Base-by-base conservation (phyloP, 2,888 invertebrate species). In the Polylopha cassiicola region DNA sequence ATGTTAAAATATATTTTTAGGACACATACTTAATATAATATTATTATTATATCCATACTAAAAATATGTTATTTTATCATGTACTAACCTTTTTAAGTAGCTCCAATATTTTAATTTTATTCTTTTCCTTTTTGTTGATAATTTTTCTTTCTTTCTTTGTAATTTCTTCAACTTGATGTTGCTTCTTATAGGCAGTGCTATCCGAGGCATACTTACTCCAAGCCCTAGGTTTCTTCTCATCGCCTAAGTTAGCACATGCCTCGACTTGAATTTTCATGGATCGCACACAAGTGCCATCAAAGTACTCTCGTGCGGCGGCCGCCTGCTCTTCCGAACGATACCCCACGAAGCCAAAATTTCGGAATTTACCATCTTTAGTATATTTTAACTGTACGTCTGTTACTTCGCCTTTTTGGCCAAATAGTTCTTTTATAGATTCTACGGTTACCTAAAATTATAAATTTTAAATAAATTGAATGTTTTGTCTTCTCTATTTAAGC, bases 321-420 rank as follows among this genome's bases (percentile, higher is more conserved):
- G 97, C 98, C 62, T 95, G 92, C 29, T 91, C 89, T 46, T 92
- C 93, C 11, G 87, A 90, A 63, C 94, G 91, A 72, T 90, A 99
- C 4, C 99, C 99, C 53, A 99, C 86, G 66, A 99, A 99, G 3
- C 92, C 96, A 80, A 99, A 99, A 58, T 93, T 92, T 43, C 99
- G 88, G 70, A 99, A 99, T 65, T 91, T 91, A 4, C 98, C 98
- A 84, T 95, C 92, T 54, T 92, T 89, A 0, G 95, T 96, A 62
- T 93, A 98, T 72, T 98, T 99, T 4, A 99, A 76, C 59, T 96
- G 95, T 4, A 98, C 89, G 81, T 99, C 99, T 4, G 98, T 99
- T 4, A 99, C 90, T 47, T 89, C 89, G 11, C 97, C 97, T 62
- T 93, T 92, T 56, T 90, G 74, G 30, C 90, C 87, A 71, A 98